phyloP scores from a whole-genome alignment of 53 echinoderm and acorn worm genomes.

The Crossaster papposus region DNA sequence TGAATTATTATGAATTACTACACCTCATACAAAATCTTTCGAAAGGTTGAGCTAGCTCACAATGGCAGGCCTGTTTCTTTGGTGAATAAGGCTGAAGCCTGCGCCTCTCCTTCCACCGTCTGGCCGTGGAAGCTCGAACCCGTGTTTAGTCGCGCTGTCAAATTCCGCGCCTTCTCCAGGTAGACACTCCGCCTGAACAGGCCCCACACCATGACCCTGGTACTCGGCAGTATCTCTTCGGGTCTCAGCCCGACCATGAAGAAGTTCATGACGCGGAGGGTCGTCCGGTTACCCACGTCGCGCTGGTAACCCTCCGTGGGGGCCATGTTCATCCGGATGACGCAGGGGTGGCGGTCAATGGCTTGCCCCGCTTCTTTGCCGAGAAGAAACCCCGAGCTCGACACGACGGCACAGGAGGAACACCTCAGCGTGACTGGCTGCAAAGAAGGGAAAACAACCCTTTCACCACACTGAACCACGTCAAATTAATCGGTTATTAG shows the following conservation, averaged over 20 bases:
- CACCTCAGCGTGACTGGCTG: constrained; percentile 73
- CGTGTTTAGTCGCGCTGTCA: not conserved
- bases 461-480: too few species aligned
- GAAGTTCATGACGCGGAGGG: constrained; percentile 66
- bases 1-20: too few species aligned
- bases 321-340: constrained; percentile 80
- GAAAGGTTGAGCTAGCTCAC: constrained; percentile 9
- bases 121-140: constrained; percentile 27
- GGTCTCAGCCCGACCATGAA: constrained; percentile 21
- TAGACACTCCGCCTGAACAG: not conserved
- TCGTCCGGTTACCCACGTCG: constrained; percentile 79
- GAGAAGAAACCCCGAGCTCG: constrained; percentile 76
- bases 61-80: constrained; percentile 9
- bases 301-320: constrained; percentile 74
- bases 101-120: constrained; percentile 18
- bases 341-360: constrained; percentile 72
- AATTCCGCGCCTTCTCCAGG: constrained; percentile 2
- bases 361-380: constrained; percentile 66
- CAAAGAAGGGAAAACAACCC: not conserved
- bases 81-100: constrained; percentile 15
- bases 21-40: too few species aligned
- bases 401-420: constrained; percentile 73
- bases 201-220: constrained; percentile 30
- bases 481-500: too few species aligned
- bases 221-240: constrained; percentile 6